Evolutionary conservation across 2,113 vertebrate species (phyloP).

Genomic region (Caranx melampygus): DNA sequence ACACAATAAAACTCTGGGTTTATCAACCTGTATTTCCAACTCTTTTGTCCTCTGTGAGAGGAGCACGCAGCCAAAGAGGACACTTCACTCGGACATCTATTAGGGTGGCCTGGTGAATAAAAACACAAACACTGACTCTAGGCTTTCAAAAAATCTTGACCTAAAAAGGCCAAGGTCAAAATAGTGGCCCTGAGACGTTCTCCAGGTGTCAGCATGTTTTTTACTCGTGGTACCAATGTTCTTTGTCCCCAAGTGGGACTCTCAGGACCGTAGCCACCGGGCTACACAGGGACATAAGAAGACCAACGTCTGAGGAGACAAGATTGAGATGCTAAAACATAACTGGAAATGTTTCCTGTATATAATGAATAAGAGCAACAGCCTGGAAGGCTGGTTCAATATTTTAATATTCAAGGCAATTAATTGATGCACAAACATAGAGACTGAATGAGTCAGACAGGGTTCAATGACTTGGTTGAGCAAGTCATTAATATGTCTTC

Average conservation of each 20-base stretch:
- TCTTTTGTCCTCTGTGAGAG: neutral
- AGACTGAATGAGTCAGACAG: neutral
- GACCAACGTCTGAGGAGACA: neutral
- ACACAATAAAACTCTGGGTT: neutral
- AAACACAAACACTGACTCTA: constrained; percentile 22
- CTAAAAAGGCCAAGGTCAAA: constrained; percentile 17
- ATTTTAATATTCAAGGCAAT: neutral
- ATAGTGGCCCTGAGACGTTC: neutral
- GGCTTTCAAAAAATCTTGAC: neutral
- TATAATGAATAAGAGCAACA: neutral
- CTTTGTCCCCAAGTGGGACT: neutral
- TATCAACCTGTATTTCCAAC: neutral
- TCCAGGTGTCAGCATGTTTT: constrained; percentile 58
- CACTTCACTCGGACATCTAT: neutral
- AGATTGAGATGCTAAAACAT: neutral
- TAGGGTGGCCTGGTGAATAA: neutral
- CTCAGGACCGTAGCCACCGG: neutral
- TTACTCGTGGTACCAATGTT: constrained; percentile 13
- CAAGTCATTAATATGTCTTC: neutral
- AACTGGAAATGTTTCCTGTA: neutral
- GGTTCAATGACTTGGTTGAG: neutral
- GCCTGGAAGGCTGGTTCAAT: neutral
- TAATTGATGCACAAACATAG: neutral
- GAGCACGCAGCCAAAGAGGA: neutral
- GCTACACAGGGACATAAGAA: neutral